Percentiles rank a stretch among this genome's conserved stretches.
These are phyloP conservation scores for Phalangium opilio DNA, from an alignment of 2,888 invertebrate genomes.

Conservation along the genomic window DNA sequence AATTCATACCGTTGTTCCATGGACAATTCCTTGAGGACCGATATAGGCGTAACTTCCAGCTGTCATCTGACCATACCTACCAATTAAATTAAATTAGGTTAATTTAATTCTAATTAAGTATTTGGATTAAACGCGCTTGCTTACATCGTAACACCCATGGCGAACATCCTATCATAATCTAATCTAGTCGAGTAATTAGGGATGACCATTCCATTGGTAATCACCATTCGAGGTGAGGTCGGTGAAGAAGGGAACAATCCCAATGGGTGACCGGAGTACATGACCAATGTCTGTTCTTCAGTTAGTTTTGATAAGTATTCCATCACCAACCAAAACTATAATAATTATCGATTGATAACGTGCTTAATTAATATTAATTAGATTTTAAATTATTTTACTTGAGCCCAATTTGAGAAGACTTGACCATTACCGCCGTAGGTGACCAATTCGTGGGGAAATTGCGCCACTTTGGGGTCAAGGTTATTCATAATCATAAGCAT, in stretches of 20 bases:
- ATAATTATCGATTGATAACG: too few species aligned
- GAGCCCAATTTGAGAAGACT: conserved; percentile 47
- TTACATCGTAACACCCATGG: conserved; percentile 42
- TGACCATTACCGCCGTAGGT: conserved; percentile 50
- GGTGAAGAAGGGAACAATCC: conserved; percentile 40
- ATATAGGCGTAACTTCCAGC: conserved; percentile 47
- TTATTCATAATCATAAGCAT: conserved; percentile 49
- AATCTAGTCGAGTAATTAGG: conserved; percentile 41
- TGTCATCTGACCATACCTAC: conserved; percentile 46
- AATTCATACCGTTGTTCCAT: conserved; percentile 41
- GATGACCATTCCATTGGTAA: conserved; percentile 48
- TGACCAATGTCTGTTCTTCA: conserved; percentile 40
- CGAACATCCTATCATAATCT: conserved; percentile 43
- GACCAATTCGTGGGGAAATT: conserved; percentile 45
- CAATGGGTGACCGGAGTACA: conserved; percentile 45
- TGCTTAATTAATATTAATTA: neutral
- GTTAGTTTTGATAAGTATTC: conserved; percentile 40
- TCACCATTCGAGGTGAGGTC: conserved; percentile 38
- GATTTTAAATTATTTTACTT: conserved; percentile 34
- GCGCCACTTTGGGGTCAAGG: conserved; percentile 43
- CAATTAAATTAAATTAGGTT: neutral
- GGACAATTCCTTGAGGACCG: conserved; percentile 48
- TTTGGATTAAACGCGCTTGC: conserved; percentile 11
- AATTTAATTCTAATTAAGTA: too few species aligned
- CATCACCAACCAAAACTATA: conserved; percentile 41